A percentile compares a stretch with the other conserved stretches of the same genome.
These are phyloP conservation scores for Fistularia commersonii DNA, from an alignment of 2,797 vertebrate genomes.

Conservation along the genomic window DNA sequence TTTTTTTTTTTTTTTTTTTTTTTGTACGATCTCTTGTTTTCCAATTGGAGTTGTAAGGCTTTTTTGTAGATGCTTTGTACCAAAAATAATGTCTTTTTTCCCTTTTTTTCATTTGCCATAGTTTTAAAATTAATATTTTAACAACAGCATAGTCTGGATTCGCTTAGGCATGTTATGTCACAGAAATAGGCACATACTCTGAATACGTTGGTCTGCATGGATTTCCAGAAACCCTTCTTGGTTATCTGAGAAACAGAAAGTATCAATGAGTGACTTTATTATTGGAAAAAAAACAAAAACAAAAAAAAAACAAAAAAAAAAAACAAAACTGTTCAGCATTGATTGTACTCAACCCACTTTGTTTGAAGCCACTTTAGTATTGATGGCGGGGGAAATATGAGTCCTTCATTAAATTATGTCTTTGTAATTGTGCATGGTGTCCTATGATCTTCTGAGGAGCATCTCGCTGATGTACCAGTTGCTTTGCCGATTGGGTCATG, in stretches of 20 bases:
- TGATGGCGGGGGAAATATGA: conserved; percentile 59
- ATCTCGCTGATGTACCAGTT: conserved; percentile 42
- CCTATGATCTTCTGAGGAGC: conserved; percentile 55
- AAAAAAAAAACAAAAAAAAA: too few species aligned
- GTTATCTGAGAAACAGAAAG: conserved; percentile 59
- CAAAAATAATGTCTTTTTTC: conserved; percentile 79
- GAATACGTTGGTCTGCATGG: conserved; percentile 65
- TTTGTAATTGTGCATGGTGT: conserved; percentile 60
- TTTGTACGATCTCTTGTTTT: conserved; percentile 85
- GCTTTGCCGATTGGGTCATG: conserved; percentile 29
- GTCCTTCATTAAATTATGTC: conserved; percentile 68
- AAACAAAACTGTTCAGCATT: conserved; percentile 61
- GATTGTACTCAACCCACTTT: conserved; percentile 72
- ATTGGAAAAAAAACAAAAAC: conserved; percentile 54
- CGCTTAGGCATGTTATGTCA: conserved; percentile 73
- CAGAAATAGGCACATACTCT: conserved; percentile 78
- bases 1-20: too few species aligned
- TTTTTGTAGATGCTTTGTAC: conserved; percentile 93
- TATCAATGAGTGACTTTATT: conserved; percentile 58
- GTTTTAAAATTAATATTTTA: conserved; percentile 79
- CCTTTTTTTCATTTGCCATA: conserved; percentile 52
- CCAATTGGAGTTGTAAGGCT: conserved; percentile 86
- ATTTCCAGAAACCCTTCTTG: conserved; percentile 65
- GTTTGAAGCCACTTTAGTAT: conserved; percentile 77
- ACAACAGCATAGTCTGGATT: conserved; percentile 73